Evolutionary conservation across 53 echinoderm and acorn worm genomes (phyloP).

Genomic region (Holothuria scabra): DNA sequence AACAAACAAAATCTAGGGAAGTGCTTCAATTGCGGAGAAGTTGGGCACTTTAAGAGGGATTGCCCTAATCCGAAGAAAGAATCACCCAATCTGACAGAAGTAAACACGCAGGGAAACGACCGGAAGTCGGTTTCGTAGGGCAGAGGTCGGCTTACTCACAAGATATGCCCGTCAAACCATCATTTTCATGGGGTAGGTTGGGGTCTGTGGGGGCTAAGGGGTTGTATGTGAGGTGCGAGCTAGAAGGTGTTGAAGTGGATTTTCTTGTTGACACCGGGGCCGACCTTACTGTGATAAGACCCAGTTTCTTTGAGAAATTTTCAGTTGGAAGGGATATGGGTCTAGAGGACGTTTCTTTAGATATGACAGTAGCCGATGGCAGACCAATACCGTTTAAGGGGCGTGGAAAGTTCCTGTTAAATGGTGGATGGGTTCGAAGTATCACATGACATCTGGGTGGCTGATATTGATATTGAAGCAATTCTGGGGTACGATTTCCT

Average conservation of each 20-base stretch:
- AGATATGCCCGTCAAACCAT: not conserved
- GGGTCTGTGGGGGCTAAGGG: slow-evolving; percentile 2
- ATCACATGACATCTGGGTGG: slow-evolving; percentile 7
- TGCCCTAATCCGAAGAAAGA: no score
- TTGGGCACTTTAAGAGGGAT: no score
- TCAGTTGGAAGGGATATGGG: not conserved
- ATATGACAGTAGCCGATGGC: not conserved
- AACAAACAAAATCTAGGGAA: no score
- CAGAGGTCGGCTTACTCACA: not conserved
- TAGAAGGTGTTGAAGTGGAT: slow-evolving; percentile 1
- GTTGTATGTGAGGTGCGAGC: slow-evolving; percentile 13
- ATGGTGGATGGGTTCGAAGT: slow-evolving; percentile 4
- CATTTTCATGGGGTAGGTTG: not conserved
- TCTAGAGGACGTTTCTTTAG: not conserved
- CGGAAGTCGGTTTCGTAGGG: no score
- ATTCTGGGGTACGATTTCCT: slow-evolving; percentile 13
- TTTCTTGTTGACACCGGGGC: slow-evolving; percentile 23
- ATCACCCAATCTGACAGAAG: no score
- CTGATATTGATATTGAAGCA: not conserved
- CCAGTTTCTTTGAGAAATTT: not conserved
- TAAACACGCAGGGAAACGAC: no score
- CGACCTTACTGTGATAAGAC: not conserved
- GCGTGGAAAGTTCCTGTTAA: slow-evolving; percentile 12
- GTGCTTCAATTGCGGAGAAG: no score
- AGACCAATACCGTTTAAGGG: slow-evolving; percentile 14